Percentiles rank a stretch among this genome's conserved stretches.
Conservation (phyloP, 2,113 vertebrate genomes). For the Pungitius pungitius region DNA sequence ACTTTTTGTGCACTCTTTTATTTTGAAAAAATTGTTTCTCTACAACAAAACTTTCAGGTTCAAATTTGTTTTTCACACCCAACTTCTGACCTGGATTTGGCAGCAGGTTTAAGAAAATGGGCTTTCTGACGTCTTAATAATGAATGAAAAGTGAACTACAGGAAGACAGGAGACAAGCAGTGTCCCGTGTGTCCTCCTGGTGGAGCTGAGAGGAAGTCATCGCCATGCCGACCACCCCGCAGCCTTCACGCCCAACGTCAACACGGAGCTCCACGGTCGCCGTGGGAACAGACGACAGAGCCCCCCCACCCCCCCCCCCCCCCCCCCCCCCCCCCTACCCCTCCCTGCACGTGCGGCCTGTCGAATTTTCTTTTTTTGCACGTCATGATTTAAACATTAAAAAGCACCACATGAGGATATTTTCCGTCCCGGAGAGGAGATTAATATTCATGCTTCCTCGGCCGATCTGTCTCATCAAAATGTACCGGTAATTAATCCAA, state of each 20-base stretch:
- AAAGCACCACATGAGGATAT: conserved; percentile 41
- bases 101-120: too few relatives aligned
- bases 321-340: neutral
- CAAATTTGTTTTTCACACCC: too few relatives aligned
- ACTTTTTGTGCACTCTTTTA: too few relatives aligned
- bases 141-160: too few relatives aligned
- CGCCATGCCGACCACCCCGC: neutral
- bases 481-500: conserved; percentile 67
- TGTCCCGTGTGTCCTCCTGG: conserved; percentile 11
- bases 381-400: conserved; percentile 67
- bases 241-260: conserved; percentile 11
- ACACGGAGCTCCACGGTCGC: conserved; percentile 32
- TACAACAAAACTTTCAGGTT: too few relatives aligned
- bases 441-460: conserved; percentile 59
- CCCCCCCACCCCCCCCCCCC: neutral
- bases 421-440: conserved; percentile 26
- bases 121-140: too few relatives aligned
- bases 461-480: conserved; percentile 57
- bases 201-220: neutral
- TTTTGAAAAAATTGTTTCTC: too few relatives aligned
- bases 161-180: too few relatives aligned
- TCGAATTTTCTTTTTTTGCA: conserved; percentile 3
- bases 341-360: too few relatives aligned
- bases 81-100: too few relatives aligned
- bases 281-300: neutral